Evolutionary conservation across 2,888 invertebrate species (phyloP), one percentile per base, ranked within the genome.

Genomic region (Eudemis profundana): DNA sequence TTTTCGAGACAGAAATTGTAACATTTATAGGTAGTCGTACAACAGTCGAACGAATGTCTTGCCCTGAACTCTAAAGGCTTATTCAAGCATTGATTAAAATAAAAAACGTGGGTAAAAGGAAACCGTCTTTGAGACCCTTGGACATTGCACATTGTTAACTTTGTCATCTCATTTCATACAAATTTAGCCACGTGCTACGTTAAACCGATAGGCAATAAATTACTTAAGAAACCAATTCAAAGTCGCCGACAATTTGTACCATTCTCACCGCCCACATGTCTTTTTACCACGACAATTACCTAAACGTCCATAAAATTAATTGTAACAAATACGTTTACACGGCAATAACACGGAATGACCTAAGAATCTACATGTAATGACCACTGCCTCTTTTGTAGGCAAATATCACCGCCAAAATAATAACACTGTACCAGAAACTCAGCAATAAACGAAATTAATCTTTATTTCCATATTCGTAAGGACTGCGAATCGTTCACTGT

Each of bases 251-350:
- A 70, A 68, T 66, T 70, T 72, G 71, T 67, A 66, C 65, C 63
- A 62, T 62, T 60, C 46, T 33, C 67, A 73, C 78, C 84, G 81
- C 89, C 85, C 87, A 78, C 85, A 86, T 86, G 66, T 72, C 54
- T 79, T 81, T 84, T 88, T 87, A 82, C 89, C 90, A 89, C 89
- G 89, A 82, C 89, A 90, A 89, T 90, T 85, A 85, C 78, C 78
- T 77, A 80, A 85, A 87, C 76, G 75, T 72, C 86, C 87, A 87
- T 88, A 87, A 87, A 87, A 88, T 82, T 90, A 90, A 90, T 90
- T 85, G 85, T 83, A 73, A 82, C 82, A 80, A 82, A 83, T 79
- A 75, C 76, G 78, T 87, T 89, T 86, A 87, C 87, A 85, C 85
- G 84, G 79, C 78, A 79, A 80, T 83, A 33, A 62, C 57, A 33